A percentile compares a stretch with the other conserved stretches of the same genome.
Evolutionary conservation across 2,113 vertebrate species (phyloP).

Genomic region (Entelurus aequoreus): DNA sequence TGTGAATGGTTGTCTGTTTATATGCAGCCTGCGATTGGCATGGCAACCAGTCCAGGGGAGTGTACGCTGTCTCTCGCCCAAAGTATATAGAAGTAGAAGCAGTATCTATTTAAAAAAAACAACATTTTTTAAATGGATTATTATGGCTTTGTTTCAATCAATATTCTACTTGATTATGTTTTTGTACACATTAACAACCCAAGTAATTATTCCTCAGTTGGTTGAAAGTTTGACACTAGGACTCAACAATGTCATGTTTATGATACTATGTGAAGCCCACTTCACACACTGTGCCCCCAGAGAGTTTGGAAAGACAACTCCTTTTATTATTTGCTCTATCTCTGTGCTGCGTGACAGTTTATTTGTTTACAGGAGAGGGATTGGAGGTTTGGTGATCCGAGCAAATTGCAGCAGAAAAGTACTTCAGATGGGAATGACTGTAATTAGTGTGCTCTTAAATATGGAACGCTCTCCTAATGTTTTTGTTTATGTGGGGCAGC

Average conservation of each 20-base stretch:
- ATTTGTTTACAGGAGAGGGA: constrained; percentile 76
- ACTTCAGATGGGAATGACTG: constrained; percentile 75
- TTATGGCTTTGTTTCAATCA: constrained; percentile 12
- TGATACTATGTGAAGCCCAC: constrained; percentile 73
- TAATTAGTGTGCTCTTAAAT: constrained; percentile 79
- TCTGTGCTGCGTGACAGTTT: constrained; percentile 73
- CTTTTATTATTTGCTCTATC: constrained; percentile 68
- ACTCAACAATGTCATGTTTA: constrained; percentile 52
- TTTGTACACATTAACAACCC: constrained; percentile 45
- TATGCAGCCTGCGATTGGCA: too few species aligned
- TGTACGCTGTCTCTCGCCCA: too few species aligned
- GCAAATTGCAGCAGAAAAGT: constrained; percentile 75
- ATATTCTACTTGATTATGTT: constrained; percentile 44
- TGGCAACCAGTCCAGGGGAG: too few species aligned
- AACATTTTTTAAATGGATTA: not conserved
- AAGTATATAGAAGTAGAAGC: too few species aligned
- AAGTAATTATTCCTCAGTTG: constrained; percentile 54
- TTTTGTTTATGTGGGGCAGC: constrained; percentile 73
- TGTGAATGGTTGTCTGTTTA: too few species aligned
- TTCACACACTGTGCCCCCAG: constrained; percentile 66
- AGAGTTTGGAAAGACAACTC: constrained; percentile 58
- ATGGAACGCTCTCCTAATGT: constrained; percentile 70
- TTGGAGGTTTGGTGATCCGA: constrained; percentile 74
- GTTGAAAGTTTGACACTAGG: constrained; percentile 40
- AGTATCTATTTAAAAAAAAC: too few species aligned